These are phyloP conservation scores for Melitaea cinxia DNA, from an alignment of 1,140 invertebrate genomes.

Conservation along the genomic window DNA sequence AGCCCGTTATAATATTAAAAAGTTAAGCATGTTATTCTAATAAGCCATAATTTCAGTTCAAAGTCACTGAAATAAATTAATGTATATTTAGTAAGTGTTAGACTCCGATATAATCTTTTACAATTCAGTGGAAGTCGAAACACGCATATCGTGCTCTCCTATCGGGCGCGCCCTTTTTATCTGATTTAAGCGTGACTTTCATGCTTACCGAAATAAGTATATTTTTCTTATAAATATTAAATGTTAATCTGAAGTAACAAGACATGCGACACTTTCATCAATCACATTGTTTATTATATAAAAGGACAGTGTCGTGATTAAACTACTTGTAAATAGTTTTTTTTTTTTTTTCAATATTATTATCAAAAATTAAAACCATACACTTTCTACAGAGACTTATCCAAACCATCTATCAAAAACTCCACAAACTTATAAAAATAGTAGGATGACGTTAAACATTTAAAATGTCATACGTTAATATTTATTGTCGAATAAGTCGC, in stretches of 20 bases:
- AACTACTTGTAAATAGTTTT: not conserved
- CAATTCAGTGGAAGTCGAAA: constrained; percentile 19
- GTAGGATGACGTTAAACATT: no score
- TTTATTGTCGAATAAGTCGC: no score
- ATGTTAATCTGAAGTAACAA: not conserved
- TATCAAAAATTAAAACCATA: no score
- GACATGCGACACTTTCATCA: constrained; percentile 50
- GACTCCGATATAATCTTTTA: constrained; percentile 15
- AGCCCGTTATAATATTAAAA: no score
- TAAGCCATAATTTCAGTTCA: no score
- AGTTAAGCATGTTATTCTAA: no score
- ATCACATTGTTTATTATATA: constrained; percentile 36
- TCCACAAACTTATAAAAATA: no score
- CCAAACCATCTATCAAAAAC: no score
- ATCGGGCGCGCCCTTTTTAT: constrained; percentile 15
- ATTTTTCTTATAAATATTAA: constrained; percentile 32
- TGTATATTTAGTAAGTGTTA: constrained; percentile 8
- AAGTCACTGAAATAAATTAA: not conserved
- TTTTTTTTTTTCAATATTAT: no score
- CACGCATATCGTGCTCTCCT: constrained; percentile 27
- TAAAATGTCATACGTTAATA: no score
- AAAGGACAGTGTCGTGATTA: not conserved
- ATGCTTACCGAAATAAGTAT: constrained; percentile 15
- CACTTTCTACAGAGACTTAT: no score
- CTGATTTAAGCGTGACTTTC: constrained; percentile 27